A percentile compares a stretch with the other conserved stretches of the same genome.
These are phyloP conservation scores for Esox masquinongy DNA, from an alignment of 2,797 vertebrate species.

Conservation along the genomic window DNA sequence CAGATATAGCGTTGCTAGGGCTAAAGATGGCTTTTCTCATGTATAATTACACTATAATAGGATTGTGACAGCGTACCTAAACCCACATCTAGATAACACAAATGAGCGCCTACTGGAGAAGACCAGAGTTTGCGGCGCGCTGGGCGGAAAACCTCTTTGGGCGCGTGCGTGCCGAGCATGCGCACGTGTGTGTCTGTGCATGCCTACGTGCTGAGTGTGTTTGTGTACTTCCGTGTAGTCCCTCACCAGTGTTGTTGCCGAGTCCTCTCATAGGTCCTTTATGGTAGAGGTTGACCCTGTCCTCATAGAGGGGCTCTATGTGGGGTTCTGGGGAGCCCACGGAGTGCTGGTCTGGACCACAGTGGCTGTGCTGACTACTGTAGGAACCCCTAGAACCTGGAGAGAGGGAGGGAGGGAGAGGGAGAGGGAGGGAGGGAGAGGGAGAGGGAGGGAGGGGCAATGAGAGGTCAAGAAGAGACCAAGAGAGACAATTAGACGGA, in stretches of 20 bases:
- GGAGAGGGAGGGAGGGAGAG: background rate
- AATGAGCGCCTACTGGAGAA: slow-evolving; percentile 45
- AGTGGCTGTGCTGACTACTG: slow-evolving; percentile 94
- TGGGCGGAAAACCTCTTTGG: background rate
- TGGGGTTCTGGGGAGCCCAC: slow-evolving; percentile 96
- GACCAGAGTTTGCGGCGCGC: background rate
- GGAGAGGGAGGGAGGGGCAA: background rate
- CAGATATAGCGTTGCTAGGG: slow-evolving; percentile 56
- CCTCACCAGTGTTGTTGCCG: slow-evolving; percentile 93
- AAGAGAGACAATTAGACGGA: background rate
- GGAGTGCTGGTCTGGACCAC: slow-evolving; percentile 86
- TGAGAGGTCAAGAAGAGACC: background rate
- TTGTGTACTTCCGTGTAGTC: slow-evolving; percentile 21
- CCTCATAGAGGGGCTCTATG: slow-evolving; percentile 98
- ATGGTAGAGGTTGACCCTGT: slow-evolving; percentile 95
- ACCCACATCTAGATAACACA: slow-evolving; percentile 72
- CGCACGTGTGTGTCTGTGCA: background rate
- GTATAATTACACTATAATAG: slow-evolving; percentile 65
- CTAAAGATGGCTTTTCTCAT: slow-evolving; percentile 67
- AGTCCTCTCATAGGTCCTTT: slow-evolving; percentile 97
- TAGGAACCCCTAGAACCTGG: slow-evolving; percentile 92
- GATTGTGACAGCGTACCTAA: slow-evolving; percentile 75
- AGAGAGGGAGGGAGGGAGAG: slow-evolving; percentile 12
- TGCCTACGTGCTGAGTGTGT: slow-evolving; percentile 15
- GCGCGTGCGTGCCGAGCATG: too few species aligned